Evolutionary conservation across 1,140 invertebrate genomes (phyloP), one percentile per base, ranked within the genome.

Genomic region (Samia ricini): DNA sequence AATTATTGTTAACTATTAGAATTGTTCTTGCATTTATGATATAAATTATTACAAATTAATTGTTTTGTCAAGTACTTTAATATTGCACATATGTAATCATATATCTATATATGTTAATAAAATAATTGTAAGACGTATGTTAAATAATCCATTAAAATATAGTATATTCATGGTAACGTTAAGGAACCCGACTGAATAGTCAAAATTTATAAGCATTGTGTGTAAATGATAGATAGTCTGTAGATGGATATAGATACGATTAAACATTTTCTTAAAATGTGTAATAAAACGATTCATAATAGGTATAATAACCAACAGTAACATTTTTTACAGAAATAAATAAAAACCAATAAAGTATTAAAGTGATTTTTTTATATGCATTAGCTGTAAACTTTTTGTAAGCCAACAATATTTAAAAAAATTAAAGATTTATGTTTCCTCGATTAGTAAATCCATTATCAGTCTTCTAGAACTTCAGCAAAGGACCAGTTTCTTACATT

Each of bases 181-280:
- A 89, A 89, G 84, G 68, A 80, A 85, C 78, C 84, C 78, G 86
- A 89, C 86, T 89, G 86, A 89, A 89, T 89, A 89, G 86, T 89
- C 86, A 89, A 81, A 77, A 77, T 84, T 87, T 83, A 79, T 85
- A 85, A 82, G 80, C 70, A 79, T 79, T 74, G 61, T 81, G 61
- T 81, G 74, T 77, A 81, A 77, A 74, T 79, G 51, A 52, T 79
- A 76, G 67, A 72, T 83, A 82, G 74, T 57, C 24, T 5, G 64
- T 85, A 83, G 81, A 60, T 48, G 61, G 60, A 66, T 64, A 56
- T 68, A 76, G 74, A 61, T 64, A 66, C 33, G 26, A 42, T 4
- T 62, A n/a, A n/a, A 63, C 61, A 65, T 74, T 70, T 68, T 74
- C 57, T 70, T 62, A 61, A 33, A 63, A 20, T 15, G n/a, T 7